Evolutionary conservation across 2,797 vertebrate species (phyloP).

Genomic region (Gadopsis bispinosus): DNA sequence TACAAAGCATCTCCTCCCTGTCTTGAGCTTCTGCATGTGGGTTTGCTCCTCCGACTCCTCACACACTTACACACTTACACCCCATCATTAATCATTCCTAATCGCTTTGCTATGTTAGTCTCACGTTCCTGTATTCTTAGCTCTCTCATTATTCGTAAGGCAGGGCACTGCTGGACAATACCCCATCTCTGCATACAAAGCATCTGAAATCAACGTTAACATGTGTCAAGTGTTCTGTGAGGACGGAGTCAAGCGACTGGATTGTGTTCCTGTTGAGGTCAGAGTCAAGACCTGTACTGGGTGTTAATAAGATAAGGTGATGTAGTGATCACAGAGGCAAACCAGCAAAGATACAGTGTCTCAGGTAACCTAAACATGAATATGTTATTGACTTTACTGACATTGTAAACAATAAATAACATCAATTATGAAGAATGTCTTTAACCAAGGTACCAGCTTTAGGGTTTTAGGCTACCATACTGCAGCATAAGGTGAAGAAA

Average conservation of each 20-base stretch:
- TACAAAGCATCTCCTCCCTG: neutral
- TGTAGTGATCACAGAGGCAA: conserved; percentile 1
- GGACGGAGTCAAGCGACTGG: neutral
- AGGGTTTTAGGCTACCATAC: neutral
- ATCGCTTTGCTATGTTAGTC: conserved; percentile 43
- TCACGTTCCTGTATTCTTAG: conserved; percentile 45
- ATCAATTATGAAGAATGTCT: neutral
- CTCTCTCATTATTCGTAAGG: conserved; percentile 3
- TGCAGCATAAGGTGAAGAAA: neutral
- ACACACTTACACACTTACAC: neutral
- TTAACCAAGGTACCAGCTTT: neutral
- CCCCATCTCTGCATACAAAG: conserved; percentile 13
- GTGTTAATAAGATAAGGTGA: conserved; percentile 5
- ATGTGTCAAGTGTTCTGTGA: conserved; percentile 14
- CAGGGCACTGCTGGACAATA: conserved; percentile 45
- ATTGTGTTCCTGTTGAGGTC: conserved; percentile 13
- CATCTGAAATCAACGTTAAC: conserved; percentile 58
- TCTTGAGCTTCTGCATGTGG: neutral
- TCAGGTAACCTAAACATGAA: neutral
- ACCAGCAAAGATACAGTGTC: neutral
- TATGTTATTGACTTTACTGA: neutral
- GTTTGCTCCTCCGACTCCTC: neutral
- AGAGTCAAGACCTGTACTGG: conserved; percentile 4
- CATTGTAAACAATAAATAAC: neutral
- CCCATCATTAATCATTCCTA: conserved; percentile 21